Evolutionary conservation across 2,888 invertebrate species (phyloP).

Genomic region (Spisula subtruncata): DNA sequence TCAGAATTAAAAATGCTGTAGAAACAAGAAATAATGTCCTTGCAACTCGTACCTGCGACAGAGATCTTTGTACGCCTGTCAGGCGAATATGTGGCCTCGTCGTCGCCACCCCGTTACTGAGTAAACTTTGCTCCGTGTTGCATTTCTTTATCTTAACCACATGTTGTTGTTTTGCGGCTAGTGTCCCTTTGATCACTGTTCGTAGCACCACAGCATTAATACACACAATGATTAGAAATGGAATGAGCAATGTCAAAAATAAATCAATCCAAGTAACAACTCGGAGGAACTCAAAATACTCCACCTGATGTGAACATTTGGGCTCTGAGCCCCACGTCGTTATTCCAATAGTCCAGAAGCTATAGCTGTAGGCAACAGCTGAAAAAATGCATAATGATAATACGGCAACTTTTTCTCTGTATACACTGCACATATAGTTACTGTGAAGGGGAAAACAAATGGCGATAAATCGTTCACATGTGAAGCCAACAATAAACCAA

Average conservation of each 20-base stretch:
- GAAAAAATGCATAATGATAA: conserved; percentile 63
- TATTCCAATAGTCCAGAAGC: conserved; percentile 76
- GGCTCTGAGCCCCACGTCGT: conserved; percentile 29
- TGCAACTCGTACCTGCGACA: conserved; percentile 76
- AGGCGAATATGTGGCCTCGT: not conserved
- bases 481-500: conserved; percentile 89
- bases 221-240: conserved; percentile 73
- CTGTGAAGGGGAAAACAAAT: conserved; percentile 92
- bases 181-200: conserved; percentile 32
- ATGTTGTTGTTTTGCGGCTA: not conserved
- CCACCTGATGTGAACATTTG: conserved; percentile 60
- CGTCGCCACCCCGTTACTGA: not conserved
- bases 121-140: not conserved
- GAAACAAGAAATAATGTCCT: conserved; percentile 81
- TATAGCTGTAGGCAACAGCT: conserved; percentile 72
- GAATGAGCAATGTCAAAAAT: conserved; percentile 78
- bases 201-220: conserved; percentile 70
- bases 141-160: conserved; percentile 6
- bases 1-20: conserved; percentile 80
- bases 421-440: conserved; percentile 74
- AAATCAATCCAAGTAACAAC: conserved; percentile 79
- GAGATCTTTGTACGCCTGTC: conserved; percentile 38
- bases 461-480: conserved; percentile 94
- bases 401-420: conserved; percentile 75
- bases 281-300: conserved; percentile 65